Conservation (phyloP, 53 echinoderm and acorn worm genomes). For the Apostichopus leukothele region DNA sequence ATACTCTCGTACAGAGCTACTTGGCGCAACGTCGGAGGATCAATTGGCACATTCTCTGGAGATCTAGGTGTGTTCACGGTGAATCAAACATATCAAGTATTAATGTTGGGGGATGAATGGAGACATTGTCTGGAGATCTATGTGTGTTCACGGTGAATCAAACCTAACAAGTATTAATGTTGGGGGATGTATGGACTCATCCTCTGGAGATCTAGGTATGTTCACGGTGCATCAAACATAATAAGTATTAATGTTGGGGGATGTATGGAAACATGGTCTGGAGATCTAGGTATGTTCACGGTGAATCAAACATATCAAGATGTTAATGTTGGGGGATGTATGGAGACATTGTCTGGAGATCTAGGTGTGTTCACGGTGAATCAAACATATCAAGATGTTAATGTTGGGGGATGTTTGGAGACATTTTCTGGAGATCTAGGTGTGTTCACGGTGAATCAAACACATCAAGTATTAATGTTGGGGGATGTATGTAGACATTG, state of each 20-base stretch:
- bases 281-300: too few species aligned
- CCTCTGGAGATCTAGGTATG: not conserved
- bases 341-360: not conserved
- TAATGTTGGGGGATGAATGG: too few species aligned
- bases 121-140: not conserved
- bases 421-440: not conserved
- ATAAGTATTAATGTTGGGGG: too few species aligned
- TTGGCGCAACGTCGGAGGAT: constrained; percentile 57
- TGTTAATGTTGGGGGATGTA: too few species aligned
- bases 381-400: too few species aligned
- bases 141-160: not conserved
- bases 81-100: too few species aligned
- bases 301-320: too few species aligned
- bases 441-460: not conserved
- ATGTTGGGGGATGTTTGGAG: too few species aligned
- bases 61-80: too few species aligned
- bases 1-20: constrained; percentile 58
- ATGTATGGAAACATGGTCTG: too few species aligned
- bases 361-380: not conserved
- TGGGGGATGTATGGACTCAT: constrained; percentile 16
- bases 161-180: not conserved
- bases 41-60: not conserved
- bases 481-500: not conserved
- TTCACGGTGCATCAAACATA: not conserved
- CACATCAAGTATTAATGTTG: constrained; percentile 1